Evolutionary conservation across 1,140 invertebrate species (phyloP).

Genomic region (Ceratina calcarata): DNA sequence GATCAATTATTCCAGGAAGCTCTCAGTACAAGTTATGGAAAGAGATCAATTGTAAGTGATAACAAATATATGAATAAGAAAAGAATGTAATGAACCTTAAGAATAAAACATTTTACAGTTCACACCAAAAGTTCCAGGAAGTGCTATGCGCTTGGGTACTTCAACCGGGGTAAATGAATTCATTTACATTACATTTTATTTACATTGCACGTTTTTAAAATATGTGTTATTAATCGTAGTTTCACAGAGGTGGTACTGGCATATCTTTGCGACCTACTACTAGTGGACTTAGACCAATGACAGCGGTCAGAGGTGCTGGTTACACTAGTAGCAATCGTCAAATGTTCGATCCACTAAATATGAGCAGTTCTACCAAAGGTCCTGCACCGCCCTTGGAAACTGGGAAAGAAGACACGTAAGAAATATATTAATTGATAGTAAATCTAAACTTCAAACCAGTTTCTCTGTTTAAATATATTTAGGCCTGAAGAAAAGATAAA

Average conservation of each 20-base stretch:
- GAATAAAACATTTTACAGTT: slow-evolving; percentile 62
- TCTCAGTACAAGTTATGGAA: slow-evolving; percentile 83
- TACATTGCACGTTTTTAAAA: background rate
- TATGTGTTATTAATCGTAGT: slow-evolving; percentile 63
- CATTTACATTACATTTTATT: slow-evolving; percentile 12
- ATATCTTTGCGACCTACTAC: slow-evolving; percentile 68
- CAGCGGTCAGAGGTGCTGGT: slow-evolving; percentile 96
- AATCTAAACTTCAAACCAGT: background rate
- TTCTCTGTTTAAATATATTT: slow-evolving; percentile 57
- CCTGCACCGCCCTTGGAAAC: slow-evolving; percentile 83
- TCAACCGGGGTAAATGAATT: slow-evolving; percentile 77
- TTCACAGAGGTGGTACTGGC: slow-evolving; percentile 70
- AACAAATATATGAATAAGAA: background rate
- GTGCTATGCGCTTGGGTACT: slow-evolving; percentile 81
- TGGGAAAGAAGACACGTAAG: slow-evolving; percentile 88
- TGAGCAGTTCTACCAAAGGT: slow-evolving; percentile 80
- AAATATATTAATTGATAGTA: slow-evolving; percentile 13
- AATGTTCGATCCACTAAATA: slow-evolving; percentile 90
- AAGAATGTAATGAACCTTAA: background rate
- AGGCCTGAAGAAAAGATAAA: slow-evolving; percentile 93
- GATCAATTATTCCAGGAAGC: slow-evolving; percentile 85
- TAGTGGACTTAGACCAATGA: slow-evolving; percentile 89
- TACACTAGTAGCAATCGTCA: slow-evolving; percentile 89
- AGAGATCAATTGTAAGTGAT: slow-evolving; percentile 80
- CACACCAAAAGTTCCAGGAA: slow-evolving; percentile 76